Base-by-base conservation (phyloP, 2,888 invertebrate species). In the Chrysolina haemoptera region DNA sequence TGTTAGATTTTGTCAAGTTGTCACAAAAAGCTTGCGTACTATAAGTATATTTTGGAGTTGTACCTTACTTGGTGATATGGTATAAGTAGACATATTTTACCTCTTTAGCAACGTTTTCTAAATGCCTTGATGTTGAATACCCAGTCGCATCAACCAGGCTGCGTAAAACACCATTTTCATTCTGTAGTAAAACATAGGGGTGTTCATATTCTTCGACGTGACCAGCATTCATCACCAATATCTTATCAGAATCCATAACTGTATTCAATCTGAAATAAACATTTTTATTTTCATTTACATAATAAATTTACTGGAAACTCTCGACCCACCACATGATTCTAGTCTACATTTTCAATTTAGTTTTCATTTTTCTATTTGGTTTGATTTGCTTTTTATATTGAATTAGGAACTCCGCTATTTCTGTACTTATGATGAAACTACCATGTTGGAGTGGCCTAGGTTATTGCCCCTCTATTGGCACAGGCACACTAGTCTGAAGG, bases 201-300 rank as follows among this genome's bases (percentile, higher is more conserved):
- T 94, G 93, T 10, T 94, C 95, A 62, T 93, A 92, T 86, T 98
- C 97, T 11, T 91, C 91, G 83, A 93, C 90, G 55, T 67, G 91
- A 0, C 96, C 96, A 53, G 93, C 93, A 84, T 95, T 94, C 91
- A 96, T 92, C n/a, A 96, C 95, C 78, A 96, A 86, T 71, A 96
- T 93, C 87, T 93, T 92, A 88, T 96, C 95, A 0, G 94, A 95
- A 88, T 96, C 96, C 93, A 96, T 95, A 68, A 96, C 94, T 0
- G 96, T 96, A 83, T 96, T 93, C 12, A 97, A 90, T 48, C 82
- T 82, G 40, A 64, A n/a, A 69, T 55, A 35, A 35, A 35, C 35
- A 35, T 35, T 35, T 35, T 35, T 5, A 27, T 27, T 27, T 35
- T 35, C 35, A 35, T 35, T 35, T 35, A 35, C 6, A 14, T 46